phyloP scores from a whole-genome alignment of 2,797 vertebrate species.

The Acanthurus leucopareius region DNA sequence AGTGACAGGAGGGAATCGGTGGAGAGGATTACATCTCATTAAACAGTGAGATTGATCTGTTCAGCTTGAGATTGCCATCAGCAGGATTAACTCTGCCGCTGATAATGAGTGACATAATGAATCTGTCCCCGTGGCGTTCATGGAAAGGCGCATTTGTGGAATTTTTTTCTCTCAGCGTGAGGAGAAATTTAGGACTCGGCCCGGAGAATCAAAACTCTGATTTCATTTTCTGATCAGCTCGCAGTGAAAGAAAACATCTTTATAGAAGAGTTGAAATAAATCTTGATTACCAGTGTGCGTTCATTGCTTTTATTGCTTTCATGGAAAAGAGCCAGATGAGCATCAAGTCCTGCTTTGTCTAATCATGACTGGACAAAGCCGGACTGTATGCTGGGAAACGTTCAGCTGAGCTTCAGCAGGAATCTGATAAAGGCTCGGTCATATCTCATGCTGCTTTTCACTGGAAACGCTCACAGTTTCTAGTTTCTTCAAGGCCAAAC shows the following conservation, averaged over 20 bases:
- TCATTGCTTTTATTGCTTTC: too few species aligned
- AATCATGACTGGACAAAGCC: neutral
- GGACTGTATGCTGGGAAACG: too few species aligned
- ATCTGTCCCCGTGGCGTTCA: constrained; percentile 12
- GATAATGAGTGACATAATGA: constrained; percentile 60
- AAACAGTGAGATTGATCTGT: constrained; percentile 65
- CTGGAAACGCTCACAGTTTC: too few species aligned
- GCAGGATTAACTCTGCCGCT: constrained; percentile 61
- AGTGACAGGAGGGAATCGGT: constrained; percentile 45
- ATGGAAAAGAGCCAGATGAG: neutral
- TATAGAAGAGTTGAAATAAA: too few species aligned
- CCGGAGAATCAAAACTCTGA: neutral
- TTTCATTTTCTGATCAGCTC: constrained; percentile 6
- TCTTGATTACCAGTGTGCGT: too few species aligned
- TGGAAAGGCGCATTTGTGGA: neutral
- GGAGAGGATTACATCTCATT: constrained; percentile 70
- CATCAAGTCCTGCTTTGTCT: neutral
- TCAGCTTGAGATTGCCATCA: constrained; percentile 59
- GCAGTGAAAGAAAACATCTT: too few species aligned
- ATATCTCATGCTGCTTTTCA: too few species aligned
- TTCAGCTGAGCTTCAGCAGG: too few species aligned
- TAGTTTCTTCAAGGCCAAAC: too few species aligned
- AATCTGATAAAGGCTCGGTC: neutral
- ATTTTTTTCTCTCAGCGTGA: neutral
- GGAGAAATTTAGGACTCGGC: neutral